Evolutionary conservation across 2,888 invertebrate genomes (phyloP), one percentile per base, ranked within the genome.

Genomic region (Chydorus sphaericus): DNA sequence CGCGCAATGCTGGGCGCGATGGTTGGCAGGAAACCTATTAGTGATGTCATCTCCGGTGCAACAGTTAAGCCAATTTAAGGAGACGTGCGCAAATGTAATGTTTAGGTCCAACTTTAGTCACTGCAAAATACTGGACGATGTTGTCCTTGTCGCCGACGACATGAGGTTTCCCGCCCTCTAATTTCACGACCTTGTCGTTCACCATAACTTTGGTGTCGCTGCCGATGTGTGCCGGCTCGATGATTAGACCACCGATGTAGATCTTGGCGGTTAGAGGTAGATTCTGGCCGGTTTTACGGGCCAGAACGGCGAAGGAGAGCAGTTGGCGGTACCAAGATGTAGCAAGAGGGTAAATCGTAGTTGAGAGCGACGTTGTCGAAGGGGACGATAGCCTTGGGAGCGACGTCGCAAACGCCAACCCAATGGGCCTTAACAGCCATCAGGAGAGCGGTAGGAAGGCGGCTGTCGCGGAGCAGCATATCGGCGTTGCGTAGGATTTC

Each of bases 1-100:
- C 65, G n/a, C n/a, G 50, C 65, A 64, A n/a, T 60, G 54, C 44
- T 62, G 61, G 29, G 61, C 58, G 18, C 62, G 58, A 59, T 63
- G 63, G 52, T 54, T 60, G 10, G 50, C 31, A n/a, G 54, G 52
- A 56, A 59, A 55, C 29, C 37, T 36, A 26, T 44, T 39, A 7
- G 29, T 57, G n/a, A 57, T 18, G 55, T 54, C 52, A n/a, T 59
- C 54, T 8, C 60, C 60, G n/a, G 58, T 53, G 54, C 55, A 60
- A 26, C 54, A 31, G 38, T n/a, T 60, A 30, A 14, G 50, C 48
- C 16, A 59, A 31, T 37, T 54, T 51, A 23, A 50, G 36, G 16
- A 48, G 29, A 28, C 52, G 57, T 11, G 52, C 37, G 10, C 51
- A 30, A 23, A 60, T 54, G 28, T 31, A 54, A 44, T 58, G 58